Percentiles rank a stretch among this genome's conserved stretches.
phyloP scores from a whole-genome alignment of 2,113 vertebrate genomes.

The Mustela nigripes region DNA sequence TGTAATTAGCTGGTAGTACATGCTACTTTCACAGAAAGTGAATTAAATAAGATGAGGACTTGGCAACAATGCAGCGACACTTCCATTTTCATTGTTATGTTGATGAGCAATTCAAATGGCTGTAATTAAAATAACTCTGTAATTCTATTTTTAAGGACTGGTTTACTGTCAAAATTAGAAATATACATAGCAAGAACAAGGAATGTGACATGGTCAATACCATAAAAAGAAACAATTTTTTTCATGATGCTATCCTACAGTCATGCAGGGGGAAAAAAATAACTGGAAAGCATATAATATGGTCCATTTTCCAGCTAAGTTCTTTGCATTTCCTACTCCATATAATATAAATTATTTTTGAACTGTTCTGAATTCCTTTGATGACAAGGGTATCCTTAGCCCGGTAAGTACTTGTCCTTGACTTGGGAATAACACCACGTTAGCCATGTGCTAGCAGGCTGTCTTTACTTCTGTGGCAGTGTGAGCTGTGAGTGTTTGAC shows the following conservation, averaged over 20 bases:
- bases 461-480: neutral
- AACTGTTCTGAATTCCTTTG: neutral
- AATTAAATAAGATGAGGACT: constrained; percentile 43
- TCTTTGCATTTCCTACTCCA: neutral
- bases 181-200: constrained; percentile 35
- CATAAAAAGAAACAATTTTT: constrained; percentile 26
- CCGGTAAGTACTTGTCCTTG: neutral
- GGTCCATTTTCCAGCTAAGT: constrained; percentile 12
- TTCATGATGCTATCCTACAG: neutral
- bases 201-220: neutral
- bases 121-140: constrained; percentile 68
- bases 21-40: neutral
- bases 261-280: neutral
- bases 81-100: constrained; percentile 71
- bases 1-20: neutral
- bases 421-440: neutral
- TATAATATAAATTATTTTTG: neutral
- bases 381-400: neutral
- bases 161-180: constrained; percentile 61
- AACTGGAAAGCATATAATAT: neutral
- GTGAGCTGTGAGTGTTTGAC: neutral
- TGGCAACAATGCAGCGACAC: neutral
- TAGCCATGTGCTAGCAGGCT: neutral
- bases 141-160: constrained; percentile 66
- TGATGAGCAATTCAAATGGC: constrained; percentile 69